Base-by-base conservation (phyloP, 2,888 invertebrate species). In the Euzophera pinguis region DNA sequence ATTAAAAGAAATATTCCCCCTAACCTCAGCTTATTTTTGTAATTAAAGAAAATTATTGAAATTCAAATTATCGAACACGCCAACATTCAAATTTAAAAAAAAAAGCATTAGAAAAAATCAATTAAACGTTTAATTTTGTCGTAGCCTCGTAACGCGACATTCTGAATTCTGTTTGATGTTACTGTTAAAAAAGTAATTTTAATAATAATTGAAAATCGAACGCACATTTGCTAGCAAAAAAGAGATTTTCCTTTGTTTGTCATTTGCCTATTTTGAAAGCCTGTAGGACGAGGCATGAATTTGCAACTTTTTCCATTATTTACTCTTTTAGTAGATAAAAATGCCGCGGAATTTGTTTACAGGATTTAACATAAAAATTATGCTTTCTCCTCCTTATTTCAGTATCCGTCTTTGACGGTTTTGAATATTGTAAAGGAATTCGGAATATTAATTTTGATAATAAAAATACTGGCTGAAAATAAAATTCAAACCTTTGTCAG, bases 271-370 rank as follows among this genome's bases (percentile, higher is more conserved):
- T 45, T 45, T n/a, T 29, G 29, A 1, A 7, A 12, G 43, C 43
- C 43, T 6, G 32, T 32, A 29, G 29, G 43, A 45, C 27, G 43
- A 10, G 12, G 43, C 43, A 45, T 45, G 29, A 29, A 45, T 45
- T 45, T 13, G 13, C 43, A 45, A 45, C 43, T 29, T 45, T 45
- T 45, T 29, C 43, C 43, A 45, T 45, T 45, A 45, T 45, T 45
- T 45, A 45, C 43, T 45, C 32, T 45, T 45, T 45, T 7, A 45
- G 43, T 42, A 22, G 42, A 42, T n/a, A 42, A 42, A 42, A 41
- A 22, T 22, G 41, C 9, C 41, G n/a, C 22, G 22, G n/a, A 42
- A 22, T 42, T 42, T 42, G 17, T 42, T 42, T 42, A 39, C 8
- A 3, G 9, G 39, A 9, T 42, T 42, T 42, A 12, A n/a, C 38